Evolutionary conservation across 2,797 vertebrate genomes (phyloP), one percentile per base, ranked within the genome.

Genomic region (Buceros bicornis): DNA sequence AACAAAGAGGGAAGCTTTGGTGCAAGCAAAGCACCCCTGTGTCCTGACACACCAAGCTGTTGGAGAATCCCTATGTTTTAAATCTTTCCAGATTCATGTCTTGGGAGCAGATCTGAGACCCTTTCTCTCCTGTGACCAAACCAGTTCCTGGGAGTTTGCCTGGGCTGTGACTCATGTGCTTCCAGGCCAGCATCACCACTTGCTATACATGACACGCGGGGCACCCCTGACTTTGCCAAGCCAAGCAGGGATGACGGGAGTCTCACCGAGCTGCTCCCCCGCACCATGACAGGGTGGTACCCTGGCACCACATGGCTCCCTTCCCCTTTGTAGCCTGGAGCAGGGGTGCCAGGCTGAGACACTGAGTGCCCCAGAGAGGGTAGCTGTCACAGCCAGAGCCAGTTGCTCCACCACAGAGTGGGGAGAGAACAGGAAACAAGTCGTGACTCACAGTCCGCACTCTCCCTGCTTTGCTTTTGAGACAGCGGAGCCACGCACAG

Each of bases 341-440:
- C 48, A 31, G 43, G 19, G 33, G 18, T 45, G 58, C 70, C 47
- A 47, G 73, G 35, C 45, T 47, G 26, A 50, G 74, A 10, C 3
- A 5, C 69, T 4, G 33, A 67, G 13, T 64, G 42, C 43, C 48
- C 50, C 3, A 4, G 62, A 2, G 1, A 66, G 76, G 48, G 51
- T 4, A 11, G 42, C 71, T 73, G 87, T 60, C 70, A n/a, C 18
- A 9, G 40, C 61, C 66, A 31, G 62, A 62, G 24, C 22, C 4
- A 51, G 40, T 22, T 56, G 62, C 77, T 91, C 78, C 78, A 33
- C 8, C 2, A 0, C n/a, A 18, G 53, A 66, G 47, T 0, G 1
- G 16, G 69, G 24, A 74, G 45, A 77, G 95, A 74, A 67, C 83
- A 96, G 96, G 96, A 96, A 96, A 54, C 35, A 10, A 87, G 78